Evolutionary conservation across 2,888 invertebrate species (phyloP), one percentile per base, ranked within the genome.

Genomic region (Luperina testacea): DNA sequence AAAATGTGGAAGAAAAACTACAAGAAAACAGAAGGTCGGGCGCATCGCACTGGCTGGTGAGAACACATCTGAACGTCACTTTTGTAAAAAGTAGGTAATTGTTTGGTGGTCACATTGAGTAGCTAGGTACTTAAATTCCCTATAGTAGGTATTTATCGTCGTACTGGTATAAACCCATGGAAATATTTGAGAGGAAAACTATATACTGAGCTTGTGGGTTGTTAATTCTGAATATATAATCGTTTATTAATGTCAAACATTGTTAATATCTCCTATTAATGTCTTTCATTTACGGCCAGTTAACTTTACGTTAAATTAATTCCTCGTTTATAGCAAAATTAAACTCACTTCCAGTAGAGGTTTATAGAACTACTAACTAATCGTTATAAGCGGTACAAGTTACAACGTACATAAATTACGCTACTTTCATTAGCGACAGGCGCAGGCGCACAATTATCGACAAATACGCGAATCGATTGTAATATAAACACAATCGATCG

Each of bases 371-470:
- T 32, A 53, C 38, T 61, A 45, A 53, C n/a, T 32, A 32, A 65
- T 72, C 45, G 15, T 48, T 38, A 67, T 74, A 57, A 15, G 17
- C 61, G 38, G 45, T 27, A 65, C 59, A 63, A 74, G n/a, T 68
- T 48, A 69, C 72, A 59, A 74, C 27, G 71, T 48, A 67, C 72
- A 78, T 74, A 78, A 67, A 76, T 85, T 85, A 75, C 61, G 69
- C 59, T 80, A 86, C 82, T 80, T 84, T 87, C 72, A 67, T 80
- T 80, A 82, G 70, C 70, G 78, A 67, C 82, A 61, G 38, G 71
- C 68, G 42, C 72, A 27, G 53, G 73, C 75, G 45, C 72, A 72
- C 72, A 80, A 70, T 80, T 86, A 77, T 72, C 84, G 80, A 70
- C 53, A 75, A 83, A 84, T 68, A 80, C 63, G 74, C 59, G 59